These are phyloP conservation scores for Fundulus diaphanus DNA, from an alignment of 2,797 vertebrate genomes.

Conservation along the genomic window DNA sequence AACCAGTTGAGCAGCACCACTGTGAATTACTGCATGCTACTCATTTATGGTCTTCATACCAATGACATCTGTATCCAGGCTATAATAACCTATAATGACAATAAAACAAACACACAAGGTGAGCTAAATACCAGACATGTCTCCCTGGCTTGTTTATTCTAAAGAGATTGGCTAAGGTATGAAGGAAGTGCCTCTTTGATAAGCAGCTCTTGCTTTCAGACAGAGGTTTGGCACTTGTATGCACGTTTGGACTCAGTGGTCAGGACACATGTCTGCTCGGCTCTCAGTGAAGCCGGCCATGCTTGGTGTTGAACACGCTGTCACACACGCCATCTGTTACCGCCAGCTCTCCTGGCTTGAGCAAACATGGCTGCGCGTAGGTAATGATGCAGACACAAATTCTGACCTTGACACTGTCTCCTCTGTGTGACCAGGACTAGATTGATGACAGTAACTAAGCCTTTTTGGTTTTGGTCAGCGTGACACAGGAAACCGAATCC, in stretches of 20 bases:
- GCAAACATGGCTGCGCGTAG: constrained; percentile 80
- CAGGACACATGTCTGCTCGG: constrained; percentile 74
- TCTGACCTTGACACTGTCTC: constrained; percentile 82
- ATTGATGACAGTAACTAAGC: constrained; percentile 74
- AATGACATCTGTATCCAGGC: neutral
- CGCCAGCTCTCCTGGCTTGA: constrained; percentile 70
- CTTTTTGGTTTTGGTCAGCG: constrained; percentile 70
- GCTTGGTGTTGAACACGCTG: constrained; percentile 70
- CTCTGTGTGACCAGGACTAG: constrained; percentile 75
- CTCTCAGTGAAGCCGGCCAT: constrained; percentile 62
- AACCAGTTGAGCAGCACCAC: neutral
- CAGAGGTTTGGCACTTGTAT: constrained; percentile 55
- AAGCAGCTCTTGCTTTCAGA: constrained; percentile 28
- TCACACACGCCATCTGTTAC: constrained; percentile 82
- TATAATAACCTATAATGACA: neutral
- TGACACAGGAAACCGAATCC: constrained; percentile 63
- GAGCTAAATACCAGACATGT: neutral
- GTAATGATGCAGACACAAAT: constrained; percentile 82
- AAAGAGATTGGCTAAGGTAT: constrained; percentile 10
- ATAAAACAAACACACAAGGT: constrained; percentile 1
- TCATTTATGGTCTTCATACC: neutral
- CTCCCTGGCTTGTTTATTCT: neutral
- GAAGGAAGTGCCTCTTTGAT: constrained; percentile 8
- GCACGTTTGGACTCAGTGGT: constrained; percentile 55
- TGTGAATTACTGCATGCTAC: neutral